phyloP scores from a whole-genome alignment of 1,140 invertebrate genomes.

The Camponotus floridanus region DNA sequence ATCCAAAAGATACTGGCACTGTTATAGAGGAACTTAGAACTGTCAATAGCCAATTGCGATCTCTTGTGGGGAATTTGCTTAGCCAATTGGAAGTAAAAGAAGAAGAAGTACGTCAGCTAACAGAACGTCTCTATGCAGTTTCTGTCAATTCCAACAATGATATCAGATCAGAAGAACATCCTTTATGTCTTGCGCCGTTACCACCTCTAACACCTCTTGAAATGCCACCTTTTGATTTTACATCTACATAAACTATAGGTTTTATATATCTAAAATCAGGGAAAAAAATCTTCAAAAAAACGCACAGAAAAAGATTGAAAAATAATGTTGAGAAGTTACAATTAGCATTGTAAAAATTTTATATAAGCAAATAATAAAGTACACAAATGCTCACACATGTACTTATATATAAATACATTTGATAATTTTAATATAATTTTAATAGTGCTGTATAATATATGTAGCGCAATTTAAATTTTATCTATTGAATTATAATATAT shows the following conservation, averaged over 20 bases:
- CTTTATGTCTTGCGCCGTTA: slow-evolving; percentile 80
- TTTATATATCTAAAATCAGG: not conserved
- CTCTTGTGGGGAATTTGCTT: slow-evolving; percentile 87
- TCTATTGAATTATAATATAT: too few species aligned
- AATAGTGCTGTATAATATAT: not conserved
- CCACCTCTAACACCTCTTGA: slow-evolving; percentile 87
- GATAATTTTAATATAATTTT: not conserved
- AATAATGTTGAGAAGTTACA: not conserved
- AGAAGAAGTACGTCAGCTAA: slow-evolving; percentile 87
- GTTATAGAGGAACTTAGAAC: slow-evolving; percentile 89
- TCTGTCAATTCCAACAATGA: slow-evolving; percentile 74
- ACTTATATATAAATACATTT: not conserved
- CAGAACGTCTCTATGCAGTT: slow-evolving; percentile 79
- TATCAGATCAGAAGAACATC: slow-evolving; percentile 75
- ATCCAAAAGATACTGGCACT: slow-evolving; percentile 87
- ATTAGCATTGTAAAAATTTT: slow-evolving; percentile 17
- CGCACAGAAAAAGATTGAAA: not conserved
- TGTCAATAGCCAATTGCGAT: slow-evolving; percentile 87
- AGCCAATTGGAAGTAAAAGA: slow-evolving; percentile 88
- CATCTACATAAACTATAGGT: slow-evolving; percentile 72
- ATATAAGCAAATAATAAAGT: slow-evolving; percentile 26
- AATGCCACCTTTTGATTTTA: slow-evolving; percentile 87
- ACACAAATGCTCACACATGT: not conserved
- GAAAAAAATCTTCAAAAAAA: too few species aligned
- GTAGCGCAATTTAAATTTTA: too few species aligned